Evolutionary conservation across 2,888 invertebrate genomes (phyloP), one percentile per base, ranked within the genome.

Genomic region (Calliscelio sp.): DNA sequence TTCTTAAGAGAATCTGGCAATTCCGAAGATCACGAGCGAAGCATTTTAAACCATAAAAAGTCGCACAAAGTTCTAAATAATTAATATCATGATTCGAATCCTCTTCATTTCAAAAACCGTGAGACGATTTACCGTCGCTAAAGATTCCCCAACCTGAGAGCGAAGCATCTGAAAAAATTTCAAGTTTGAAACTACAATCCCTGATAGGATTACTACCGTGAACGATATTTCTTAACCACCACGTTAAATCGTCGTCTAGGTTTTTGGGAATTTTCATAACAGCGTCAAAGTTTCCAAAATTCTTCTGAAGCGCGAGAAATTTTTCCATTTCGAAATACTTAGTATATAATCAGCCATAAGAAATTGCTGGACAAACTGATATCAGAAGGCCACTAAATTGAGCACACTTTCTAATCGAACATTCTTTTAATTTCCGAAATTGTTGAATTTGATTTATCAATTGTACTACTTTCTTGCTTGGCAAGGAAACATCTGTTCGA

Each of bases 41-140:
- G 38, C 73, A 80, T 61, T 73, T 77, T 14, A 82, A 63, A 2
- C 80, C 77, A 16, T 63, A 71, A 71, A 77, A 77, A n/a, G 73
- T 82, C 0, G 68, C 61, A 18, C 35, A 22, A 25, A 66, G 18
- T 32, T 74, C 81, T 49, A 80, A 57, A 8, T 41, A 71, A 25
- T 80, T 70, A 2, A 79, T 73, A 14, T 41, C 18, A 11, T 63
- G 32, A 3, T 18, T 14, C 20, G 28, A n/a, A 8, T 38, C 38
- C 3, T 11, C 8, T 38, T 38, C 38, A 14, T 38, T 38, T 14
- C 14, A 38, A 14, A 38, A 38, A 38, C 38, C 38, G 14, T 38
- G 38, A 3, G 38, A 38, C 6, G 38, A 11, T 14, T 38, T 5
- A 14, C 14, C 14, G 3, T 38, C 38, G 14, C 38, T 11, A 38